Conservation (phyloP, 2,113 vertebrate genomes). For the Otolemur garnettii region DNA sequence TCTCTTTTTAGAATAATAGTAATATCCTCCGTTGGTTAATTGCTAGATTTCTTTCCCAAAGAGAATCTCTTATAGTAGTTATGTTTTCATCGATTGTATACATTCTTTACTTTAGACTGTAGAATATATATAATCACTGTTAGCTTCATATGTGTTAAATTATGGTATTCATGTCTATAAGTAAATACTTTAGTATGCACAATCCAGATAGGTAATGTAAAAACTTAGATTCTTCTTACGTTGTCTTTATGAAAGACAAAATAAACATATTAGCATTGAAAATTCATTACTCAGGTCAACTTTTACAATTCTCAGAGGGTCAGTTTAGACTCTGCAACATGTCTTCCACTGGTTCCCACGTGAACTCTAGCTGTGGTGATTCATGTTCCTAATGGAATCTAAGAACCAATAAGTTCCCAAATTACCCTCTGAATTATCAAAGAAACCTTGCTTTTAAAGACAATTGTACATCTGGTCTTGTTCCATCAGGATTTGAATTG, state of each 20-base stretch:
- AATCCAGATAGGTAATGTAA: conserved; percentile 52
- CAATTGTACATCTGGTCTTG: neutral
- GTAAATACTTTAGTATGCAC: neutral
- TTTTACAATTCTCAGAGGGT: conserved; percentile 57
- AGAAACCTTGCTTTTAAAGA: conserved; percentile 65
- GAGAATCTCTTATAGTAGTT: neutral
- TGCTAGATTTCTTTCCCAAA: conserved; percentile 11
- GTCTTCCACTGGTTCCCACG: conserved; percentile 43
- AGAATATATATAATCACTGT: neutral
- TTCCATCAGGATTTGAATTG: conserved; percentile 56
- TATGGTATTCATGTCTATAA: neutral
- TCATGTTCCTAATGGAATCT: conserved; percentile 51
- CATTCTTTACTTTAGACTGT: conserved; percentile 17
- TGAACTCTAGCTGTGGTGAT: conserved; percentile 46
- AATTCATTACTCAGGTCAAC: conserved; percentile 48
- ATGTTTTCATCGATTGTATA: conserved; percentile 16
- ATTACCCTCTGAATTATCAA: conserved; percentile 56
- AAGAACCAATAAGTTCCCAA: neutral
- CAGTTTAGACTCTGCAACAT: neutral
- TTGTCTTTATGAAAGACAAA: conserved; percentile 43
- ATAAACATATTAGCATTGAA: conserved; percentile 55
- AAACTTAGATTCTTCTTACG: neutral
- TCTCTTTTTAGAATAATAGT: conserved; percentile 37
- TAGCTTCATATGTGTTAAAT: neutral
- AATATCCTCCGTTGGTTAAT: conserved; percentile 32